These are phyloP conservation scores for Tinamus guttatus DNA, from an alignment of 2,113 vertebrate species.

Conservation along the genomic window DNA sequence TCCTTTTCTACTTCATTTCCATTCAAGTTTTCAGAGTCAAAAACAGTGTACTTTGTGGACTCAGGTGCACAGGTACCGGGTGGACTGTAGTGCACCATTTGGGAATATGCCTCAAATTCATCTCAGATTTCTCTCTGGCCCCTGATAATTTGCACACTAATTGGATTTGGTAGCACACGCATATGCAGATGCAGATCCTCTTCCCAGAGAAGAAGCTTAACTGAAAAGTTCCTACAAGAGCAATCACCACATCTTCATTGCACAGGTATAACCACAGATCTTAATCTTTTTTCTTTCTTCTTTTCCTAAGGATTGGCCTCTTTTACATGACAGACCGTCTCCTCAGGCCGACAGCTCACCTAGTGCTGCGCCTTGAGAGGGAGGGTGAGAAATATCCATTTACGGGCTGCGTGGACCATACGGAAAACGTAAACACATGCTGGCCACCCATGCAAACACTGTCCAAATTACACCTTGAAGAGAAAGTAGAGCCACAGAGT, in stretches of 20 bases:
- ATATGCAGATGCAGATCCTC: not conserved
- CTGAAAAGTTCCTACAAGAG: not conserved
- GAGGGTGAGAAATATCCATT: not conserved
- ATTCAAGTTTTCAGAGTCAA: not conserved
- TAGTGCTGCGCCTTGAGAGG: not conserved
- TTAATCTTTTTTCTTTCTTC: not conserved
- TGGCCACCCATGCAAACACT: not conserved
- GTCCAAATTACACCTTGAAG: slow-evolving; percentile 62
- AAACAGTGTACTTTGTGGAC: not conserved
- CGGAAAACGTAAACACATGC: not conserved
- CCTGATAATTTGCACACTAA: not conserved
- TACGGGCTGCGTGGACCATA: not conserved
- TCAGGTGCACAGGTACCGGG: not conserved
- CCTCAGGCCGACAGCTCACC: not conserved
- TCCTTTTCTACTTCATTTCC: not conserved
- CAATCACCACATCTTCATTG: not conserved
- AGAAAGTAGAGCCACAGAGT: slow-evolving; percentile 64
- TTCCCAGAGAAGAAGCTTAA: not conserved
- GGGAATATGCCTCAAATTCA: not conserved
- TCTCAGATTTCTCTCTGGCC: not conserved
- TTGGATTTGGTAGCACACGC: not conserved
- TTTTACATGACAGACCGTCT: not conserved
- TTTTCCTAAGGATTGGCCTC: not conserved
- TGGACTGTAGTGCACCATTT: not conserved
- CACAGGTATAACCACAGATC: not conserved